phyloP scores from a whole-genome alignment of 2,888 invertebrate species.

The Agriopis marginaria region DNA sequence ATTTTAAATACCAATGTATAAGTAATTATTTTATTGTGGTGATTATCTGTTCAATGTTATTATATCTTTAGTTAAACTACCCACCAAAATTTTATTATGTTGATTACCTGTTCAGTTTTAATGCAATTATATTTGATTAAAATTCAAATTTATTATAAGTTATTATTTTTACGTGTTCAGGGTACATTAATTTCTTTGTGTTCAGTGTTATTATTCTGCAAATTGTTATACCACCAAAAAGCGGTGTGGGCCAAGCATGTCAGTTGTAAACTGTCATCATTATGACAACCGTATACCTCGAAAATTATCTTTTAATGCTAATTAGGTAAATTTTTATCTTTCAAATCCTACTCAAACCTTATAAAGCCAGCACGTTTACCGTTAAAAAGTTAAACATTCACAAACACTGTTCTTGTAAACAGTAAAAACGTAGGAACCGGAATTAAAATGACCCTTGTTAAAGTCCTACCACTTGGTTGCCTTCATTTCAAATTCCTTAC shows the following conservation, averaged over 20 bases:
- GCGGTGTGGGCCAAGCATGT: not conserved
- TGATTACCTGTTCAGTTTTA: no score
- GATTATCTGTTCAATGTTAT: no score
- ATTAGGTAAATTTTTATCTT: constrained; percentile 14
- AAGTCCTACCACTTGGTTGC: constrained; percentile 46
- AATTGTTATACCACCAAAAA: no score
- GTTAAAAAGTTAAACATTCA: constrained; percentile 31
- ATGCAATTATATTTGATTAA: no score
- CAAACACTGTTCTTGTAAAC: constrained; percentile 28
- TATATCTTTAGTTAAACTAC: no score
- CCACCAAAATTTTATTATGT: no score
- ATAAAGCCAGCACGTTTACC: constrained; percentile 23
- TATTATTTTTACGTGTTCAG: no score
- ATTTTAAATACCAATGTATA: no score
- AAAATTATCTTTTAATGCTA: constrained; percentile 10
- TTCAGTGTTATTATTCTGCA: no score
- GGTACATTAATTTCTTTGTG: no score
- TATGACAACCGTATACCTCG: not conserved
- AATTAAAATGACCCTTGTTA: constrained; percentile 47
- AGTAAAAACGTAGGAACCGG: constrained; percentile 29
- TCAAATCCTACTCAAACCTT: constrained; percentile 26
- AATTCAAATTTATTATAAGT: no score
- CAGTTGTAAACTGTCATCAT: not conserved
- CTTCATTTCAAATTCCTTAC: constrained; percentile 65
- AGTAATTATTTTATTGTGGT: no score